Conservation (phyloP, 2,113 vertebrate genomes). For the Passer domesticus region DNA sequence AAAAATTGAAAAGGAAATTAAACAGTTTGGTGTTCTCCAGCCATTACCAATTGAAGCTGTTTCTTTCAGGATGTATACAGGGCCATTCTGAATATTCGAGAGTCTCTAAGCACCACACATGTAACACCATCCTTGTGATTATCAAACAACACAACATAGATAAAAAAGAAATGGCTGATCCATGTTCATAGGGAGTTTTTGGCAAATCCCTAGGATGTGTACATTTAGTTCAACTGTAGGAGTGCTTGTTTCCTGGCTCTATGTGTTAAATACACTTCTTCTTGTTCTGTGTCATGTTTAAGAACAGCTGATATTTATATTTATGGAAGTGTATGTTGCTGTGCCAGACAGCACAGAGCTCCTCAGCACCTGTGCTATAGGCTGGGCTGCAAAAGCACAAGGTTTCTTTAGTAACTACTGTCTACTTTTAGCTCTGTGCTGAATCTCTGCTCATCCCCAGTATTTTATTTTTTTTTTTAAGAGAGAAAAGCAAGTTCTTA, state of each 20-base stretch:
- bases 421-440: conserved; percentile 13
- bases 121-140: not conserved
- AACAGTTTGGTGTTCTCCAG: not conserved
- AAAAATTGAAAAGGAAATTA: not conserved
- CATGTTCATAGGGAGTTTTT: not conserved
- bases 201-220: not conserved
- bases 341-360: conserved; percentile 42
- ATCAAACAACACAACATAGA: not conserved
- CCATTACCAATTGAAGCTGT: not conserved
- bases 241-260: conserved; percentile 34
- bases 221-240: conserved; percentile 1
- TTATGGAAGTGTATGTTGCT: conserved; percentile 26
- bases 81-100: not conserved
- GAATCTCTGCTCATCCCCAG: not conserved
- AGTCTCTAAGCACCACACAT: not conserved
- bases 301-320: conserved; percentile 62
- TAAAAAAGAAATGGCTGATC: not conserved
- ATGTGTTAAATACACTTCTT: not conserved
- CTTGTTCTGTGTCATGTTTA: conserved; percentile 5
- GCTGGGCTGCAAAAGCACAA: conserved; percentile 58
- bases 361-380: conserved; percentile 44
- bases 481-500: conserved; percentile 39
- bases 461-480: conserved; percentile 5
- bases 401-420: conserved; percentile 2
- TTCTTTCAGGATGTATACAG: not conserved